Percentiles rank a stretch among this genome's conserved stretches.
These are phyloP conservation scores for Drosophila multiciliata DNA, from an alignment of 2,888 invertebrate genomes.

Conservation along the genomic window DNA sequence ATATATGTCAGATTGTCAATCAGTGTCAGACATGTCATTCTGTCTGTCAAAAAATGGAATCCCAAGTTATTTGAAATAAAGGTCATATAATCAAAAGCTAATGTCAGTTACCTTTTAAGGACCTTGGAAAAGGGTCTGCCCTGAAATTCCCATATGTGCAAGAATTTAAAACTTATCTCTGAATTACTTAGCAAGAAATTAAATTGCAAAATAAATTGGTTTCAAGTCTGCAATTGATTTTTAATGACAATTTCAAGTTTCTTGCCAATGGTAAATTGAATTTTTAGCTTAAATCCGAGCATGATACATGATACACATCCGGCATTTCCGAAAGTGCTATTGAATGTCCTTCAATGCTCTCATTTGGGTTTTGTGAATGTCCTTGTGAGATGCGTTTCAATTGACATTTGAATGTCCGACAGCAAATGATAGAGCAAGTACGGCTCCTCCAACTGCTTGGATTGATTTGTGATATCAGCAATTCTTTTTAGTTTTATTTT, in stretches of 20 bases:
- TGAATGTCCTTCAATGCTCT: slow-evolving; percentile 6
- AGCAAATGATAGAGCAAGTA: slow-evolving; percentile 18
- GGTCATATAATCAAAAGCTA: neutral
- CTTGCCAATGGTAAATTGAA: neutral
- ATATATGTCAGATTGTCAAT: neutral
- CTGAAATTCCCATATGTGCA: neutral
- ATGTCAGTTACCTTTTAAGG: neutral
- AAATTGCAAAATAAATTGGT: neutral
- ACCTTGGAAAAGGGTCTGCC: neutral
- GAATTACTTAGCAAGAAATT: neutral
- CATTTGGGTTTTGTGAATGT: slow-evolving; percentile 5
- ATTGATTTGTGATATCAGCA: slow-evolving; percentile 4
- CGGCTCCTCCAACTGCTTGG: slow-evolving; percentile 17
- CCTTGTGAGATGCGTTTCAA: slow-evolving; percentile 14
- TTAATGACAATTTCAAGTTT: neutral
- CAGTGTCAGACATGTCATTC: neutral
- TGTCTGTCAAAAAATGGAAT: neutral
- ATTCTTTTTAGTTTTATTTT: neutral
- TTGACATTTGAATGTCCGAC: slow-evolving; percentile 38
- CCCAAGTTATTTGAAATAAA: neutral
- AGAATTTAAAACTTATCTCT: neutral
- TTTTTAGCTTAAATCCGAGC: neutral
- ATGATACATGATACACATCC: neutral
- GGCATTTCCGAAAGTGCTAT: neutral
- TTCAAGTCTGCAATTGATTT: neutral